Base-by-base conservation (phyloP, 2,888 invertebrate species). In the Drosophila lutescens region DNA sequence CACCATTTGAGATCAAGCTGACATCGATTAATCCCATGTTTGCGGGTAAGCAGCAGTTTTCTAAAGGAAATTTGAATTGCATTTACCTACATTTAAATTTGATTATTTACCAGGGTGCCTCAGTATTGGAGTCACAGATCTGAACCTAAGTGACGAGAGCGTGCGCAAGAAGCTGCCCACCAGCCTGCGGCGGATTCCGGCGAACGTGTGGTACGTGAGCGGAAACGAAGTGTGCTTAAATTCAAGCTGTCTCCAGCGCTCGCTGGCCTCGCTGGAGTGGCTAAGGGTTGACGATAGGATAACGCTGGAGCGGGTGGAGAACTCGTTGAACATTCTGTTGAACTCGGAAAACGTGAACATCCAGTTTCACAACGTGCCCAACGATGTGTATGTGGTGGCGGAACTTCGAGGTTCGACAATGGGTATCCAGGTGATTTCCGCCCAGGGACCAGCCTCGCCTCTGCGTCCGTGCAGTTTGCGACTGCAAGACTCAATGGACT, bases 331-430 rank as follows among this genome's bases (percentile, higher is more conserved):
- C 72, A 94, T 97, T 76, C 95, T 95, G 80, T 93, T 97, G 61
- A 98, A 98, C 91, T 96, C 96, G 0, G 96, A 97, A 91, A 95
- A 96, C 79, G 94, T 97, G 86, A 96, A 96, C 38, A 93, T 95
- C 8, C 95, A 95, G 36, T 96, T 96, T 62, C 94, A 95, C 65
- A 94, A 95, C 88, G 94, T 97, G 68, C 96, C 97, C 3, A 96
- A 96, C 93, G 95, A 95, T 92, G 95, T 97, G 4, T 97, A 96
- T 90, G 97, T 95, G 9, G 95, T 97, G 3, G 94, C 97, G 76
- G 98, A 98, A 90, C 91, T 98, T 51, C 95, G 94, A 85, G 98
- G 98, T 0, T 94, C 95, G 30, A 96, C 96, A 2, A 95, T 95
- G 75, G 95, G 95, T 56, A 94, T 98, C 6, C 94, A 95, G 77